These are phyloP conservation scores for Pangasius krempfi DNA, from an alignment of 2,797 vertebrate genomes.

Conservation along the genomic window DNA sequence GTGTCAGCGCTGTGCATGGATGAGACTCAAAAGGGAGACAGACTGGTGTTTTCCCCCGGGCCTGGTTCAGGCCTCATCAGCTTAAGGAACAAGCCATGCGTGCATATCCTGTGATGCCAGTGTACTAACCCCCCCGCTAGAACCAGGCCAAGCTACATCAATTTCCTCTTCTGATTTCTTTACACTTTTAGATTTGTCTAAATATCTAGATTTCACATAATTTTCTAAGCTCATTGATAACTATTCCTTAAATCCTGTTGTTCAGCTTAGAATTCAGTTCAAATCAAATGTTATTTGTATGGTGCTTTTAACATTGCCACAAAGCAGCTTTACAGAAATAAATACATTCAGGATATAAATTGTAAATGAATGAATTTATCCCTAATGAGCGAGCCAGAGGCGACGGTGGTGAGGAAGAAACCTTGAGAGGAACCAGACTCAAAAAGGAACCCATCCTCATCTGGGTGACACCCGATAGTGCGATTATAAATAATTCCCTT, in stretches of 20 bases:
- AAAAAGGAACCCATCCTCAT: too few species aligned
- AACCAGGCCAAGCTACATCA: neutral
- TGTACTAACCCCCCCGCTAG: neutral
- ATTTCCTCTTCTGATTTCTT: neutral
- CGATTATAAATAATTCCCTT: too few species aligned
- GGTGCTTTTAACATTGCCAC: too few species aligned
- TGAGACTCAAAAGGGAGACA: neutral
- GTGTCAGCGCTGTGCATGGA: conserved; percentile 35
- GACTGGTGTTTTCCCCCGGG: neutral
- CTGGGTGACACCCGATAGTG: too few species aligned
- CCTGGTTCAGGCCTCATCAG: neutral
- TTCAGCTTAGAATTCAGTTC: neutral
- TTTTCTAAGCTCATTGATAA: neutral
- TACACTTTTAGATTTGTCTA: too few species aligned
- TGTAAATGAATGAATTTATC: too few species aligned
- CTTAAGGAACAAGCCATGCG: neutral
- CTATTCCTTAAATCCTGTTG: neutral
- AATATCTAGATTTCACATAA: neutral
- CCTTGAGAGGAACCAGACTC: too few species aligned
- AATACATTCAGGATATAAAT: too few species aligned
- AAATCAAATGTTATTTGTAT: too few species aligned
- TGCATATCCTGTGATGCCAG: neutral
- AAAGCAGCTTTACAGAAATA: too few species aligned
- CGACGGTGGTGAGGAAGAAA: too few species aligned
- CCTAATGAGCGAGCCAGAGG: too few species aligned